Percentiles rank a stretch among this genome's conserved stretches.
These are phyloP conservation scores for Perdita meconis DNA, from an alignment of 2,888 invertebrate genomes.

Conservation along the genomic window DNA sequence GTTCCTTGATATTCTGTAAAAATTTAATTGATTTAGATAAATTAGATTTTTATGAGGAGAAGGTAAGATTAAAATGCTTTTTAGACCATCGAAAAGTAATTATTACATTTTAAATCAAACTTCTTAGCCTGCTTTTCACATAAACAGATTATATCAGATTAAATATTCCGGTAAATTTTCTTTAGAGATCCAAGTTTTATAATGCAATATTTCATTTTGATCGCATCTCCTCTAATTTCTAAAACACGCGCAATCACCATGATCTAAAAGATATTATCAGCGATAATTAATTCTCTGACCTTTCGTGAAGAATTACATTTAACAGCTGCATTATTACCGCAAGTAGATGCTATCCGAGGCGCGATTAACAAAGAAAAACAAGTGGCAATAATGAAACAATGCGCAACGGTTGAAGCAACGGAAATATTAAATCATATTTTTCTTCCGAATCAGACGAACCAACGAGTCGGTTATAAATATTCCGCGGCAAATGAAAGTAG, in stretches of 20 bases:
- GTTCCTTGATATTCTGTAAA: no score
- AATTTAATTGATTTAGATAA: no score
- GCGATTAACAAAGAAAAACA: neutral
- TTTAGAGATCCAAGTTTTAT: no score
- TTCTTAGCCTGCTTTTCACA: no score
- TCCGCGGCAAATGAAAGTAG: neutral
- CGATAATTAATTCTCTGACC: neutral
- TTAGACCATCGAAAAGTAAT: no score
- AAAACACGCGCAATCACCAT: conserved; percentile 1
- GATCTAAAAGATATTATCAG: neutral
- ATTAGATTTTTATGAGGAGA: no score
- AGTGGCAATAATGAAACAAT: conserved; percentile 6
- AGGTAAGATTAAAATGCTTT: no score
- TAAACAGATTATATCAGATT: no score
- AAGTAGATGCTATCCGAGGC: conserved; percentile 1
- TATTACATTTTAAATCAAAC: no score
- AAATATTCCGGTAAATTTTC: no score
- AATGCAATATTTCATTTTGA: no score
- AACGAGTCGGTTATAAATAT: conserved; percentile 1
- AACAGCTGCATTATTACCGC: neutral
- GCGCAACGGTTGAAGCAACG: conserved; percentile 15
- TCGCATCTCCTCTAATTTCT: neutral
- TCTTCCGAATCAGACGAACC: neutral
- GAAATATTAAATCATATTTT: conserved; percentile 3
- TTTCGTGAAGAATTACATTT: conserved; percentile 1